A percentile compares a stretch with the other conserved stretches of the same genome.
phyloP scores from a whole-genome alignment of 1,140 invertebrate genomes.

The Mya arenaria region DNA sequence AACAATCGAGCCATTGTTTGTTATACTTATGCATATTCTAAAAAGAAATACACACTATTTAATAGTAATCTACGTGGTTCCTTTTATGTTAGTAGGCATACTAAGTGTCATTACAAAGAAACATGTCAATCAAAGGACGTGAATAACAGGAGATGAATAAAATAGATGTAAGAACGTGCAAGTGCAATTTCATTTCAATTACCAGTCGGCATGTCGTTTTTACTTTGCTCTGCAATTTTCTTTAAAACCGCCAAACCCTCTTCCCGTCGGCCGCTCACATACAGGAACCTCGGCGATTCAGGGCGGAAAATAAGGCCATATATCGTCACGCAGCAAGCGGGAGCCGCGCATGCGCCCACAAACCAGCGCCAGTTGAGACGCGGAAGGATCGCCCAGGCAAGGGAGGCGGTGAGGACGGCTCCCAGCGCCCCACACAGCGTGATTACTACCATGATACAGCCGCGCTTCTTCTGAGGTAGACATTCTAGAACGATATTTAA shows the following conservation, averaged over 20 bases:
- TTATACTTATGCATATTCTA: too few relatives aligned
- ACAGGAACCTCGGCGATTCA: slow-evolving; percentile 74
- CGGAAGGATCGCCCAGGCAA: slow-evolving; percentile 72
- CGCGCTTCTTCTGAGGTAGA: slow-evolving; percentile 71
- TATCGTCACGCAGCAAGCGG: slow-evolving; percentile 65
- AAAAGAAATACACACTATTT: too few relatives aligned
- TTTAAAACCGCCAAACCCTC: slow-evolving; percentile 64
- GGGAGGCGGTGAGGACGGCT: slow-evolving; percentile 67
- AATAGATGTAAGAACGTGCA: background rate
- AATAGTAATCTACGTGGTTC: too few relatives aligned
- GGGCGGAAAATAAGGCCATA: slow-evolving; percentile 59
- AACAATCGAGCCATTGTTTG: too few relatives aligned
- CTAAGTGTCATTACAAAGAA: too few relatives aligned
- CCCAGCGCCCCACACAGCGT: slow-evolving; percentile 76
- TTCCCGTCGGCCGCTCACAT: slow-evolving; percentile 62
- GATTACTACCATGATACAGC: slow-evolving; percentile 70
- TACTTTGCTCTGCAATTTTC: slow-evolving; percentile 67
- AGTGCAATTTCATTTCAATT: slow-evolving; percentile 10
- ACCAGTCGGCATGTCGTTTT: slow-evolving; percentile 61
- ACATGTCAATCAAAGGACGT: background rate
- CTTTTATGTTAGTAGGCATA: too few relatives aligned
- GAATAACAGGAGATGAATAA: background rate
- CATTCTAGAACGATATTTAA: too few relatives aligned
- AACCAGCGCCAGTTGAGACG: slow-evolving; percentile 73
- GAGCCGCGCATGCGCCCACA: slow-evolving; percentile 69